Conservation (phyloP, 1,140 invertebrate genomes). For the Potamilus streckersoni region DNA sequence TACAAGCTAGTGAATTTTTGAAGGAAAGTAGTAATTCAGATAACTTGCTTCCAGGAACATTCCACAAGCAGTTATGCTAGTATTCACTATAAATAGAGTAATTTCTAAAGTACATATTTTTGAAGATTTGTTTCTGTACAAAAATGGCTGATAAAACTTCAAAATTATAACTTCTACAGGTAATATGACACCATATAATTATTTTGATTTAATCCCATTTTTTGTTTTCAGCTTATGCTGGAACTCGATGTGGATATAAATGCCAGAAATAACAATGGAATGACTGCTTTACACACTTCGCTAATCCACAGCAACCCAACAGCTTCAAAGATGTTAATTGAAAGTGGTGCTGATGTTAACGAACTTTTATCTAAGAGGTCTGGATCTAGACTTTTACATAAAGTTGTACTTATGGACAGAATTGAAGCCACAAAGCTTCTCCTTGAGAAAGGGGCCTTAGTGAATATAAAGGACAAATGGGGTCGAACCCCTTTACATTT, state of each 20-base stretch:
- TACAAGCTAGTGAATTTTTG: too few relatives aligned
- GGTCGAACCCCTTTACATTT: constrained; percentile 51
- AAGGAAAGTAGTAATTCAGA: too few relatives aligned
- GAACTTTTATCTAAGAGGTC: constrained; percentile 39
- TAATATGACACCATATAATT: too few relatives aligned
- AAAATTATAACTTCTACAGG: too few relatives aligned
- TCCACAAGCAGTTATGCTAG: too few relatives aligned
- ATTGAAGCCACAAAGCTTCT: constrained; percentile 44
- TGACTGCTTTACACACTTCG: constrained; percentile 42
- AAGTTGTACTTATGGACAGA: constrained; percentile 47
- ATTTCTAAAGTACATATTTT: too few relatives aligned
- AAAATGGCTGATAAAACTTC: too few relatives aligned
- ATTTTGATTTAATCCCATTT: background rate
- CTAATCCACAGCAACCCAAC: constrained; percentile 40
- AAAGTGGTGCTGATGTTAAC: constrained; percentile 51
- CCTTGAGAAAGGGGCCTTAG: constrained; percentile 46
- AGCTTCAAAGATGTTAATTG: constrained; percentile 42
- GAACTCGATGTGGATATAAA: constrained; percentile 45
- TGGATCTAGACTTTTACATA: constrained; percentile 51
- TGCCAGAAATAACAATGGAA: constrained; percentile 46
- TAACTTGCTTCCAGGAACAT: too few relatives aligned
- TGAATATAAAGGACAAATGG: constrained; percentile 39
- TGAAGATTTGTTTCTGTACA: too few relatives aligned
- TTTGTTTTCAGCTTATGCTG: constrained; percentile 32
- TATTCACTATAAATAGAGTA: too few relatives aligned